A percentile compares a stretch with the other conserved stretches of the same genome.
Evolutionary conservation across 2,113 vertebrate genomes (phyloP).

Genomic region (Corvus hawaiiensis): DNA sequence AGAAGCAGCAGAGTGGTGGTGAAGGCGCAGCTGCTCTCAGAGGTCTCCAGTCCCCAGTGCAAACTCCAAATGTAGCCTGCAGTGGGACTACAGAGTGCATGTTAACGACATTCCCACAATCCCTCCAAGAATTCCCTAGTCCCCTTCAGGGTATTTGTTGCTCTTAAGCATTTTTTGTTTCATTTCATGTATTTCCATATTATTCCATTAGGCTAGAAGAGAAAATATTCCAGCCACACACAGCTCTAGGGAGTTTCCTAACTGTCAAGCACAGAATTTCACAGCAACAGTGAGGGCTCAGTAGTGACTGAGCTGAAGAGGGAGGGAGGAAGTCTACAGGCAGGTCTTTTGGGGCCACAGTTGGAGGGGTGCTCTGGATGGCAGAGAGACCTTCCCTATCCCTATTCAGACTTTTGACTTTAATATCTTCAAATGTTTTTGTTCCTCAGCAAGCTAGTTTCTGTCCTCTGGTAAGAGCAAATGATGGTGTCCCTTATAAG

Average conservation of each 20-base stretch:
- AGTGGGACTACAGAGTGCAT: neutral
- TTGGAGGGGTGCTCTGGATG: neutral
- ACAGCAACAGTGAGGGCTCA: neutral
- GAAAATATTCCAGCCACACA: neutral
- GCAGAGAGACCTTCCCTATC: neutral
- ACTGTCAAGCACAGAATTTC: neutral
- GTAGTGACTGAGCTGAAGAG: neutral
- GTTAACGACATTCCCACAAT: neutral
- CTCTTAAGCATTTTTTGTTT: neutral
- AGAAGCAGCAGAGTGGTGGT: neutral
- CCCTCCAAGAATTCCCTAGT: neutral
- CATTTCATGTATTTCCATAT: neutral
- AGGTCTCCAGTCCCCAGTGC: neutral
- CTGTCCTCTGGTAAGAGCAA: neutral
- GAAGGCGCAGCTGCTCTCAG: accelerated
- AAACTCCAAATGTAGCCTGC: neutral
- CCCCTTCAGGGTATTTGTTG: too few species aligned
- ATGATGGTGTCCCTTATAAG: neutral
- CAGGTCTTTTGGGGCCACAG: neutral
- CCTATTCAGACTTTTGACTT: neutral
- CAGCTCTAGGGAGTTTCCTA: neutral
- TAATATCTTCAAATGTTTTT: neutral
- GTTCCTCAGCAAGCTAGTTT: neutral
- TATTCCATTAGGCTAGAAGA: neutral
- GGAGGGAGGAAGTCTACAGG: neutral